phyloP scores from a whole-genome alignment of 2,797 vertebrate species.

The Huso huso region DNA sequence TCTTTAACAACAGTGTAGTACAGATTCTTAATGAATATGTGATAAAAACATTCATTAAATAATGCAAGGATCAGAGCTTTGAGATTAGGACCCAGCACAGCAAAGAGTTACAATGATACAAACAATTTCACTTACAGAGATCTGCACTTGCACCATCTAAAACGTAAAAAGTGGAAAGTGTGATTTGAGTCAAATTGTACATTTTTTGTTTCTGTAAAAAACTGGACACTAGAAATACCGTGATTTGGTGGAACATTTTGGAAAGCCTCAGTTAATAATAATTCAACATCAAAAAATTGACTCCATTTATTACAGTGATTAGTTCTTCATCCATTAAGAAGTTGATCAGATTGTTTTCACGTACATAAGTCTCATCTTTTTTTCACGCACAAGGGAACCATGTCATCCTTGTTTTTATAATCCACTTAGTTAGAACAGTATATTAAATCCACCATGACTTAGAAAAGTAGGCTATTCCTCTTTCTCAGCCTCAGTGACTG shows the following conservation, averaged over 20 bases:
- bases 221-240: too few relatives aligned
- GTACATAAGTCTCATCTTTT: not conserved
- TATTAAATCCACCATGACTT: conserved; percentile 21
- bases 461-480: conserved; percentile 14
- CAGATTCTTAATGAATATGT: too few relatives aligned
- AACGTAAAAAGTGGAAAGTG: too few relatives aligned
- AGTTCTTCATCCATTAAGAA: conserved; percentile 23
- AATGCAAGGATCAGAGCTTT: too few relatives aligned
- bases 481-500: conserved; percentile 15
- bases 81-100: too few relatives aligned
- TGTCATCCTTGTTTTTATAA: conserved; percentile 20
- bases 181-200: too few relatives aligned
- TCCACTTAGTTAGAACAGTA: conserved; percentile 21
- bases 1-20: too few relatives aligned
- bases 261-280: conserved; percentile 29
- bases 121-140: too few relatives aligned
- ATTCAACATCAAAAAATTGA: conserved; percentile 32
- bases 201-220: conserved; percentile 17
- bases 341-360: conserved; percentile 13
- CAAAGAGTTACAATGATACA: too few relatives aligned
- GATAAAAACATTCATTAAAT: too few relatives aligned
- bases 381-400: conserved; percentile 10
- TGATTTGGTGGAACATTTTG: conserved; percentile 20
- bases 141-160: too few relatives aligned
- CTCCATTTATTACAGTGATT: conserved; percentile 29